Base-by-base conservation (phyloP, 2,113 vertebrate genomes). In the Microcebus jonahi region DNA sequence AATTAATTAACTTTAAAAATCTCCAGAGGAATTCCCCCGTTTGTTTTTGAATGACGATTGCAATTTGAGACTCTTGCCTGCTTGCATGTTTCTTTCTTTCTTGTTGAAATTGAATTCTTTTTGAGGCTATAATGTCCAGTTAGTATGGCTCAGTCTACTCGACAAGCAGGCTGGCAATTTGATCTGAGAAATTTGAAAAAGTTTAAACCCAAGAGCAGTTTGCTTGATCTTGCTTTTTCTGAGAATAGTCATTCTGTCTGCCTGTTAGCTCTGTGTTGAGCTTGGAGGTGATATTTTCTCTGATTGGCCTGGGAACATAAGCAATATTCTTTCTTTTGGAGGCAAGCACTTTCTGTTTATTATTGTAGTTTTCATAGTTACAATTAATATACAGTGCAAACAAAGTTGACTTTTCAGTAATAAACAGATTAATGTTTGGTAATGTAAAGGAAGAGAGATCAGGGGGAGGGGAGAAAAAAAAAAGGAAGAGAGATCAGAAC, bases 1-100 rank as follows among this genome's bases (percentile, higher is more conserved):
- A 90, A 97, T 98, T 96, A 95, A 97, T 98, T 97, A 95, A 97
- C 91, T 95, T 97, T 91, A 57, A 81, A 97, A 96, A 97, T 96
- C 96, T 97, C 95, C 65, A 90, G 96, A 94, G 96, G 96, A 97
- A 97, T 97, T 88, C 29, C 67, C 23, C 76, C 68, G 3, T 96
- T 96, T 97, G 88, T 96, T 98, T 97, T 96, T 85, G 79, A 97
- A 73, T 75, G 84, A 90, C 9, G n/a, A 88, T 96, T 96, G 97
- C 96, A 96, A 97, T 96, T 95, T 97, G 97, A 97, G 92, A 85
- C 90, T 90, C 75, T 67, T 82, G 80, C 75, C 83, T 97, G 65
- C 80, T 92, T 59, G 45, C 6, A 2, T 91, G 75, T 93, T 67
- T 91, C 91, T 91, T 96, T 93, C 97, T 96, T 94, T 97, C 96